Evolutionary conservation across 2,113 vertebrate genomes (phyloP).

Genomic region (Apodemus sylvaticus): DNA sequence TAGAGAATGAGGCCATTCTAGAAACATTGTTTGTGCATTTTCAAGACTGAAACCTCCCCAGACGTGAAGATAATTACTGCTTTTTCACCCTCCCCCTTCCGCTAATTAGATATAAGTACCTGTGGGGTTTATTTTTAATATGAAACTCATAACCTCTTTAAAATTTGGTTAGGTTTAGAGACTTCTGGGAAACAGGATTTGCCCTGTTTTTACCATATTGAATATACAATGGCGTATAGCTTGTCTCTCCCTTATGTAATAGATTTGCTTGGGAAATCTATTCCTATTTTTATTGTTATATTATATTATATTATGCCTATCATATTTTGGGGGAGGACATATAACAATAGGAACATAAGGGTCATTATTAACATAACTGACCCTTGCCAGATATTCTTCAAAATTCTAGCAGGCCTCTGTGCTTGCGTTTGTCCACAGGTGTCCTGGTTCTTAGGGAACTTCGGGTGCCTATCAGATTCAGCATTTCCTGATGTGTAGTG

Average conservation of each 20-base stretch:
- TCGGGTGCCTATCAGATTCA: neutral
- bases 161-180: neutral
- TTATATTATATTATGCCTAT: neutral
- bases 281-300: too few species aligned
- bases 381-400: neutral
- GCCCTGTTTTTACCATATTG: neutral
- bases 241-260: neutral
- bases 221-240: neutral
- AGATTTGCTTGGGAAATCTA: neutral
- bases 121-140: conserved; percentile 31
- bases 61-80: neutral
- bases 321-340: neutral
- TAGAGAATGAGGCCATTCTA: neutral
- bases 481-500: neutral
- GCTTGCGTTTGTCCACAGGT: conserved; percentile 21
- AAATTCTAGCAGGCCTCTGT: conserved; percentile 43
- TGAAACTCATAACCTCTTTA: conserved; percentile 60
- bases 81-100: neutral
- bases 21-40: conserved; percentile 5
- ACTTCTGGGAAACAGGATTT: neutral
- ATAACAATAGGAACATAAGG: neutral
- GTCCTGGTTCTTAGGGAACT: neutral
- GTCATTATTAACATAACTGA: conserved; percentile 48
- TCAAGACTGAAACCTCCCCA: neutral
- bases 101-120: conserved; percentile 54